These are phyloP conservation scores for Drosophila suzukii DNA, from an alignment of 1,140 invertebrate genomes.

Conservation along the genomic window DNA sequence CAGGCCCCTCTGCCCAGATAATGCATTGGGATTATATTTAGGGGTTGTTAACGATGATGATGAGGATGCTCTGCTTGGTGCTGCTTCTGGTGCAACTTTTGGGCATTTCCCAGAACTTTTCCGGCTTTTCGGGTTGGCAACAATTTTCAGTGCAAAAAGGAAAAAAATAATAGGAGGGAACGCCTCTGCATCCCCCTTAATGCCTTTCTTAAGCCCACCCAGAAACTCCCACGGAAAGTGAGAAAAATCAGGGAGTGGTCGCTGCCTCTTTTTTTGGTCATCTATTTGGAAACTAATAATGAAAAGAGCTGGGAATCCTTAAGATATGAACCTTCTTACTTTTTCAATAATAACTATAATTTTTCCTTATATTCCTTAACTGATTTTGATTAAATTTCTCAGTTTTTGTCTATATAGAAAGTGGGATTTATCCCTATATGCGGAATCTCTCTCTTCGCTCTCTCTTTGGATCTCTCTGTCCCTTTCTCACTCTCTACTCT, in stretches of 20 bases:
- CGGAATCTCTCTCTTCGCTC: conserved; percentile 14
- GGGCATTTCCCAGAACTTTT: conserved; percentile 24
- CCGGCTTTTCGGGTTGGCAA: conserved; percentile 45
- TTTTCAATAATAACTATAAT: not conserved
- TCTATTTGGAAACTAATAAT: not conserved
- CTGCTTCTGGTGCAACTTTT: conserved; percentile 33
- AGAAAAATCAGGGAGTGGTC: conserved; percentile 47
- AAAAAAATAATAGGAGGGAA: not conserved
- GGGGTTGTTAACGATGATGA: conserved; percentile 24
- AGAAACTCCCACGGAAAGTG: conserved; percentile 31
- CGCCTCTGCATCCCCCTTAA: conserved; percentile 19
- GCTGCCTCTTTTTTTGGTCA: conserved; percentile 4
- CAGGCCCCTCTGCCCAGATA: conserved; percentile 7
- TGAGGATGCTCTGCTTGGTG: conserved; percentile 7
- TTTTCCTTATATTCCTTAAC: conserved; percentile 7
- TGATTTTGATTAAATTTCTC: conserved; percentile 48
- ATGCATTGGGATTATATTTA: conserved; percentile 34
- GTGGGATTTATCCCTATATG: conserved; percentile 21
- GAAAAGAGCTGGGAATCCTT: not conserved
- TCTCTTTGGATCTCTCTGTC: conserved; percentile 9
- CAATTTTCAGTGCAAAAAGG: conserved; percentile 14
- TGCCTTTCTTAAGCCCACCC: conserved; percentile 17
- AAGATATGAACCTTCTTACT: too few relatives aligned
- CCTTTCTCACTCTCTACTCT: conserved; percentile 8
- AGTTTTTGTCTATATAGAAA: conserved; percentile 61